phyloP scores from a whole-genome alignment of 2,888 invertebrate genomes.

The Cerastoderma edule region DNA sequence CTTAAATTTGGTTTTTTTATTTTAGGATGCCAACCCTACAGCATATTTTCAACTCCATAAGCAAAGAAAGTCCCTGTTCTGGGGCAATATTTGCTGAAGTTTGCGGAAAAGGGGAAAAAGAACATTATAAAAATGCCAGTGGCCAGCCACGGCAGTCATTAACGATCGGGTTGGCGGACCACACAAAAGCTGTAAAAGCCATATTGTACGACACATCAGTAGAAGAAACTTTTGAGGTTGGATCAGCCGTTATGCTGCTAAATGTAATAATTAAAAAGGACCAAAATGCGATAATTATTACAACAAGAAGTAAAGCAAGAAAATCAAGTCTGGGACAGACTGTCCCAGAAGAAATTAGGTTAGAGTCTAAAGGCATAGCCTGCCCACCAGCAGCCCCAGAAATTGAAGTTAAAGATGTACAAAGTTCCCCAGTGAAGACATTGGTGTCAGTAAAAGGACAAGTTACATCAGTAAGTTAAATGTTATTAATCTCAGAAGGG shows the following conservation, averaged over 20 bases:
- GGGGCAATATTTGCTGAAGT: neutral
- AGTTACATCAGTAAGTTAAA: neutral
- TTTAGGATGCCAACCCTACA: neutral
- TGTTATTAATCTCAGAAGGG: too few relatives aligned
- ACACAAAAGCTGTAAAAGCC: neutral
- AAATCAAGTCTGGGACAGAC: neutral
- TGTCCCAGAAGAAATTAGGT: too few relatives aligned
- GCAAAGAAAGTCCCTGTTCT: neutral
- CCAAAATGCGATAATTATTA: neutral
- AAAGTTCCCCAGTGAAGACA: constrained; percentile 2
- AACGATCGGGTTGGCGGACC: neutral
- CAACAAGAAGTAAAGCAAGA: neutral
- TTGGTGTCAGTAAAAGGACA: neutral
- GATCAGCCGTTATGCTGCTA: too few relatives aligned
- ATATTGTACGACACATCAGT: neutral
- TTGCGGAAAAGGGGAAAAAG: neutral
- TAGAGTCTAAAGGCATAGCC: neutral
- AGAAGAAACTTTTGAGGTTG: too few relatives aligned
- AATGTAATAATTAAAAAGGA: too few relatives aligned
- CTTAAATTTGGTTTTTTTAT: too few relatives aligned
- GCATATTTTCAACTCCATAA: neutral
- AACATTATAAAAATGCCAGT: neutral
- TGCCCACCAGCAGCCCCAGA: neutral
- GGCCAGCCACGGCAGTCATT: neutral
- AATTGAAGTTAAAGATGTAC: neutral